phyloP scores from a whole-genome alignment of 2,797 vertebrate genomes.

The Cygnus olor region DNA sequence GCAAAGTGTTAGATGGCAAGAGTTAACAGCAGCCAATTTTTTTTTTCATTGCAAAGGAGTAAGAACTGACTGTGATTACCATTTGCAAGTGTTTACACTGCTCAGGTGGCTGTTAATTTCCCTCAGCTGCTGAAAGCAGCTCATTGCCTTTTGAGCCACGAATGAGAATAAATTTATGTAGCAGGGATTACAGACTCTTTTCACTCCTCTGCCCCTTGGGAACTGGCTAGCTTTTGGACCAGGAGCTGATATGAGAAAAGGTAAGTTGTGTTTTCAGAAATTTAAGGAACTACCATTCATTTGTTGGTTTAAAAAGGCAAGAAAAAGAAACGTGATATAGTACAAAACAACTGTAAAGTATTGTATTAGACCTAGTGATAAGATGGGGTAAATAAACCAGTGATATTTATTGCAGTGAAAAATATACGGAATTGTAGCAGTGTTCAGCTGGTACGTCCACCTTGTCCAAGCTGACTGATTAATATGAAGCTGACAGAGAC shows the following conservation, averaged over 20 bases:
- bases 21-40: background rate
- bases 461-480: background rate
- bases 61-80: background rate
- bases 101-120: background rate
- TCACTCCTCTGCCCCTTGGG: background rate
- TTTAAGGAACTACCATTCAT: background rate
- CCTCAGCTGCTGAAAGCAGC: background rate
- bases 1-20: background rate
- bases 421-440: background rate
- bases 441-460: background rate
- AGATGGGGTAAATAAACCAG: background rate
- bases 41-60: background rate
- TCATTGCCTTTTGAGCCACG: background rate
- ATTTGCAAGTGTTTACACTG: background rate
- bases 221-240: background rate
- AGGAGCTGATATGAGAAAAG: background rate
- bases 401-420: background rate
- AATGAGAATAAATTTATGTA: background rate
- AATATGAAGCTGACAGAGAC: background rate
- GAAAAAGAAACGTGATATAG: background rate
- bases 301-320: background rate
- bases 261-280: background rate
- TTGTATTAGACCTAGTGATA: background rate
- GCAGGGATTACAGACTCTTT: background rate
- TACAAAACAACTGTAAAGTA: background rate